Evolutionary conservation across 2,113 vertebrate genomes (phyloP), one percentile per base, ranked within the genome.

Genomic region (Corynorhinus townsendii): DNA sequence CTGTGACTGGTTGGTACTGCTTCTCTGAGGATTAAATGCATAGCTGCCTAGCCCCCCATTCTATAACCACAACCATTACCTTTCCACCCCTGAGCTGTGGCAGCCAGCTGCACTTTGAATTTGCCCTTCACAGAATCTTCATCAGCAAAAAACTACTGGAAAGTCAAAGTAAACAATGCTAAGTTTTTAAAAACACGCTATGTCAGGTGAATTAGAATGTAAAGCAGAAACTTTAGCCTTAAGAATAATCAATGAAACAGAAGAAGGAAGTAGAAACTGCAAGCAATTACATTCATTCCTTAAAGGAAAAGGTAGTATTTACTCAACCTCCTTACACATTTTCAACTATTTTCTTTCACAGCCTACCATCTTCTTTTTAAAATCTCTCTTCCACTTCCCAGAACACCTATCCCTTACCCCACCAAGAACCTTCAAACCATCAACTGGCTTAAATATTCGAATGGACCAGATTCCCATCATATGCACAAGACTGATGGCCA

Each of bases 141-240:
- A 85, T 96, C 95, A 96, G 96, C 97, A 97, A 96, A 97, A 71
- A 73, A 86, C 82, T 87, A 92, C 72, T 35, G 30, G 90, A 96
- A 96, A 96, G 95, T 86, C 95, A 96, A 96, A 97, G 94, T 14
- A 89, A 97, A 95, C 82, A 62, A 59, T 0, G 2, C 35, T 43
- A 91, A 40, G 68, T 90, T 91, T 90, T 88, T 68, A 22, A 93
- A 96, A 96, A 95, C 59, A 92, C 0, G 22, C 94, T 33, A n/a
- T 19, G 73, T 96, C 95, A 94, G 95, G 84, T 45, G 94, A 95
- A 90, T 94, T 81, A 62, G 75, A 88, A 95, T 8, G 49, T 62
- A 82, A 91, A 76, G 69, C 33, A 77, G 92, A 93, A 97, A 95
- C 45, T 43, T 93, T 90, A 95, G 72, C 95, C 92, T 89, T 73